Evolutionary conservation across 2,888 invertebrate genomes (phyloP), one percentile per base, ranked within the genome.

Genomic region (Himalopsyche tibetana): DNA sequence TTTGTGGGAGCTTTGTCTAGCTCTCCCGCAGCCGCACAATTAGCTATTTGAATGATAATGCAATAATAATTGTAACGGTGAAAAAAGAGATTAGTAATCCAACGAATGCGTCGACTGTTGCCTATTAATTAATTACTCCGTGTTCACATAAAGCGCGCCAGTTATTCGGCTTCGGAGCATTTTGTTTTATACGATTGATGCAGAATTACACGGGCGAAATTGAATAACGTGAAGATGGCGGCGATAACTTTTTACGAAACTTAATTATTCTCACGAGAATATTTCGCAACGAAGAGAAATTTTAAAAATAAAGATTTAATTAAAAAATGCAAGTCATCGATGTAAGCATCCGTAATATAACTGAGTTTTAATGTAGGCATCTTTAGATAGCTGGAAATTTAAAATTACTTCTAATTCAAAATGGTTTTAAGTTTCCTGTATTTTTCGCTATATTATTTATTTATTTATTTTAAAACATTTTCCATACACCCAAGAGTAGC

Each of bases 1-100:
- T 63, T 63, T n/a, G 63, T 63, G 63, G 63, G 63, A 63, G 63
- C 63, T 63, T 63, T 63, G 63, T 63, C 63, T 63, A 63, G 19
- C 28, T 19, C n/a, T 63, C 63, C 28, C 19, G 63, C 63, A 19
- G 63, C 63, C 19, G 63, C 63, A 63, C 63, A 63, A 63, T 63
- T 63, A 63, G 63, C 63, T 28, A 63, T 63, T 63, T 63, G 19
- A 19, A 63, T 28, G 63, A 63, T 63, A 63, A 63, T 63, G 63
- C 63, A 63, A 63, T 11, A 63, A n/a, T 63, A 63, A 63, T 63
- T 63, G 63, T 19, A 63, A 63, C 63, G 63, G 63, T 63, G 63
- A 63, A 63, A 63, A 56, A 63, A 63, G 63, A 63, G 63, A 63
- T 63, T 63, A 1, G 63, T 19, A 19, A 63, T 63, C 63, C 19